Evolutionary conservation across 2,113 vertebrate genomes (phyloP), one percentile per base, ranked within the genome.

Genomic region (Pagrus major): DNA sequence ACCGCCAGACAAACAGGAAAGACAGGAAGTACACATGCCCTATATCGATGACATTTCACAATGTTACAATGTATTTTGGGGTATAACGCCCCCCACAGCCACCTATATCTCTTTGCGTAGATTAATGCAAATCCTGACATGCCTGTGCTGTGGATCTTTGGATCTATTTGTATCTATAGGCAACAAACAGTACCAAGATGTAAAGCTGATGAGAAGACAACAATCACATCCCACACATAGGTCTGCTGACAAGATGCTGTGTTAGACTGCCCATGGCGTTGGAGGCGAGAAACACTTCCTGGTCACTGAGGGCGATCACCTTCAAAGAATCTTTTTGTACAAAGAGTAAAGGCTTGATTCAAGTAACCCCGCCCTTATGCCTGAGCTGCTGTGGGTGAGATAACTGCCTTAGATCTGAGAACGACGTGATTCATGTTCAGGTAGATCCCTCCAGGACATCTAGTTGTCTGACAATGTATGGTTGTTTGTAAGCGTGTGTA

Each of bases 301-400:
- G 37, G n/a, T 52, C 3, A 46, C 39, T 10, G 54, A n/a, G n/a
- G 39, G 47, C 44, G 73, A 55, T 37, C 37, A 52, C 27, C 49
- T 59, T 23, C 35, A 65, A 66, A 61, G 25, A 23, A 9, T 2
- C 6, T 3, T n/a, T 18, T 73, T 31, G 60, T 70, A 27, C 25
- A 65, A 11, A 54, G 41, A 49, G 16, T 16, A 16, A 9, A 73
- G 29, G 29, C 73, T 55, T 66, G 63, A 76, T 77, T 85, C 76
- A 80, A 68, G 41, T 70, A 3, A 31, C 41, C 23, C 1, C 3
- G 64, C 69, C 14, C 54, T 21, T 59, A 35, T 37, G 44, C 15
- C 52, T 56, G n/a, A 0, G 12, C 3, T 29, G 33, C 25, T 29
- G 29, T 25, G 25, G 47, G 31, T 60, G 14, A 37, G 37, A 63